Evolutionary conservation across 2,113 vertebrate genomes (phyloP).

Genomic region (Toxostoma redivivum): DNA sequence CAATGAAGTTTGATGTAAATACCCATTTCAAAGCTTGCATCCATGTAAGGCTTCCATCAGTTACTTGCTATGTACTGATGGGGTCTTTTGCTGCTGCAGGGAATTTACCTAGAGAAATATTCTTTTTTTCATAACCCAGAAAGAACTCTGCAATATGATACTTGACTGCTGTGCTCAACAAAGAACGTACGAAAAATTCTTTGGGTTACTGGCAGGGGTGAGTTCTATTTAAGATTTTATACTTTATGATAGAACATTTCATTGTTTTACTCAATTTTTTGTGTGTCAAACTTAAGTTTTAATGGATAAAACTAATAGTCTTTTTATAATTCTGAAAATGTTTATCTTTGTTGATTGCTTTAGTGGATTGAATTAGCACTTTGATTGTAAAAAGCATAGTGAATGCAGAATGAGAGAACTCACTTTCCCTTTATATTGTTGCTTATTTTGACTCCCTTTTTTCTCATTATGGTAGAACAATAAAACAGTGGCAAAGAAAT

Average conservation of each 20-base stretch:
- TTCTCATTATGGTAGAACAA: not conserved
- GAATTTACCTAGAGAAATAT: constrained; percentile 18
- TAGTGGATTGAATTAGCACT: not conserved
- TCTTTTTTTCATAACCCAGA: constrained; percentile 74
- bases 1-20: not conserved
- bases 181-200: constrained; percentile 98
- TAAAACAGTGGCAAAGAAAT: not conserved
- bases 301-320: not conserved
- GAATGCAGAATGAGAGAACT: not conserved
- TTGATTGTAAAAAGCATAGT: not conserved
- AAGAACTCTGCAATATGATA: constrained; percentile 99
- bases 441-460: not conserved
- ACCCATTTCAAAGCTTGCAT: not conserved
- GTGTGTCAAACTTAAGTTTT: not conserved
- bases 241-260: not conserved
- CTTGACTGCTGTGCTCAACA: constrained; percentile 99
- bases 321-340: not conserved
- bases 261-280: not conserved
- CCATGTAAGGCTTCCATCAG: not conserved
- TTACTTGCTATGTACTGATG: not conserved
- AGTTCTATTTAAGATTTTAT: constrained; percentile 61
- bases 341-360: not conserved
- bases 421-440: not conserved
- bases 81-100: not conserved
- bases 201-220: constrained; percentile 95